These are phyloP conservation scores for Leptocoma aspasia DNA, from an alignment of 2,113 vertebrate species.

Conservation along the genomic window DNA sequence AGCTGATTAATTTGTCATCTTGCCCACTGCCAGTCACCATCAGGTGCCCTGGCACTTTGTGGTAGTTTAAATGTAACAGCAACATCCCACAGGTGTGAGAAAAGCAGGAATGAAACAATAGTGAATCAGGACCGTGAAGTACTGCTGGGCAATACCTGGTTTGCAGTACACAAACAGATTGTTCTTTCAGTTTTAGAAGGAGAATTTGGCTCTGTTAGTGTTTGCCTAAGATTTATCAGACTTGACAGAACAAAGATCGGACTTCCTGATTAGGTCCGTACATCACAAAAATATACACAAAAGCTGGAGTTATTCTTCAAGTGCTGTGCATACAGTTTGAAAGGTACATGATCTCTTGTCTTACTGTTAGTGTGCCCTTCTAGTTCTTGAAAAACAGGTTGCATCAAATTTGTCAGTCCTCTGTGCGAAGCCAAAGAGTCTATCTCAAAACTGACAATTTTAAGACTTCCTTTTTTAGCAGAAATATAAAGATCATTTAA, in stretches of 20 bases:
- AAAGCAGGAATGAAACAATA: background rate
- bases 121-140: background rate
- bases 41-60: background rate
- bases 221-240: background rate
- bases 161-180: background rate
- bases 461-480: background rate
- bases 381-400: background rate
- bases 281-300: background rate
- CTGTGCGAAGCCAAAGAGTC: background rate
- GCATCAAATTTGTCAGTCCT: background rate
- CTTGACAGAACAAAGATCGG: background rate
- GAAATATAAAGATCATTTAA: background rate
- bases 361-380: background rate
- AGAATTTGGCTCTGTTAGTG: background rate
- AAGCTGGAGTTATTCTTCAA: background rate
- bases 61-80: background rate
- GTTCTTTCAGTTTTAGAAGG: constrained; percentile 12
- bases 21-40: background rate
- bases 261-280: background rate
- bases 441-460: background rate
- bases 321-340: background rate
- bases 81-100: background rate
- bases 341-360: background rate
- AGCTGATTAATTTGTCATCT: background rate
- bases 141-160: background rate